A percentile compares a stretch with the other conserved stretches of the same genome.
Evolutionary conservation across 2,797 vertebrate species (phyloP).

Genomic region (Semotilus atromaculatus): DNA sequence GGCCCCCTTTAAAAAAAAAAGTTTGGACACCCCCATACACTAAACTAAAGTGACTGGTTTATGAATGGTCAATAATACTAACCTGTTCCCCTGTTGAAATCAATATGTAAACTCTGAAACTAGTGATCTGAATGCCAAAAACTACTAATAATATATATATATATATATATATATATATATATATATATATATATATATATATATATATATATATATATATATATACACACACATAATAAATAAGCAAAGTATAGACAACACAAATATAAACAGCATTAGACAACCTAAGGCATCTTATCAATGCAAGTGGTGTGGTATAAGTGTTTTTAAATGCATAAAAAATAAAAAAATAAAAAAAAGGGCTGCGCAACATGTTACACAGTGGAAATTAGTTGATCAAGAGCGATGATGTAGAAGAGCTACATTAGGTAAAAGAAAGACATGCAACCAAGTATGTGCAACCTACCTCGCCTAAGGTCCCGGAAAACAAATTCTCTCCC

Average conservation of each 20-base stretch:
- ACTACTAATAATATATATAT: too few relatives aligned
- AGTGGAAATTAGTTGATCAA: not conserved
- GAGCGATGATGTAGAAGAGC: not conserved
- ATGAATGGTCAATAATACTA: not conserved
- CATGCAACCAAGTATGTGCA: not conserved
- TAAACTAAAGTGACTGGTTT: slow-evolving; percentile 62
- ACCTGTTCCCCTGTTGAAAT: not conserved
- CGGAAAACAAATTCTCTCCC: slow-evolving; percentile 8
- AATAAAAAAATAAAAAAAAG: not conserved
- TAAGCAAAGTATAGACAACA: not conserved
- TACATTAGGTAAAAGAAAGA: not conserved
- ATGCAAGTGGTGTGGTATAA: not conserved
- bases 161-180: too few relatives aligned
- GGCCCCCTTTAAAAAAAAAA: not conserved
- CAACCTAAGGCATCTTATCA: not conserved
- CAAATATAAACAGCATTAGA: not conserved
- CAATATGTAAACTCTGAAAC: not conserved
- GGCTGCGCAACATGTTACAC: not conserved
- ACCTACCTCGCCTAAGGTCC: slow-evolving; percentile 32
- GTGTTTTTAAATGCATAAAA: not conserved
- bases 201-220: too few relatives aligned
- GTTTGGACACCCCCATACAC: not conserved
- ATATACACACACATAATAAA: too few relatives aligned
- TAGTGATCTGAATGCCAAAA: not conserved
- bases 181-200: too few relatives aligned